These are phyloP conservation scores for Sciurus niger DNA, from an alignment of 2,113 vertebrate genomes.

Conservation along the genomic window DNA sequence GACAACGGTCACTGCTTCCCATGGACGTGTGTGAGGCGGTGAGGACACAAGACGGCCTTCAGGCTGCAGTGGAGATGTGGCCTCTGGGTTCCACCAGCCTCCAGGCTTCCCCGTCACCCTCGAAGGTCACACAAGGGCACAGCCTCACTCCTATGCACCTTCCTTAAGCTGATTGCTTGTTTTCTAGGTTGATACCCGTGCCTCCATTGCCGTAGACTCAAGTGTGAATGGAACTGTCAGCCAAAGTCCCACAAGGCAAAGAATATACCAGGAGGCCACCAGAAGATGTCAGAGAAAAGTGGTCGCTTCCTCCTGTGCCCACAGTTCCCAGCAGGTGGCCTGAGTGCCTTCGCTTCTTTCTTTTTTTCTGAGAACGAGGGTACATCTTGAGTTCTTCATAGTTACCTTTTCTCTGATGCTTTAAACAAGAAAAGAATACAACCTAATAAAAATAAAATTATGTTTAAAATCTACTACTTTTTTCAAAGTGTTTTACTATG, in stretches of 20 bases:
- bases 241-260: background rate
- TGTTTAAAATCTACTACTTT: background rate
- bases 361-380: background rate
- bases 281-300: background rate
- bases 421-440: background rate
- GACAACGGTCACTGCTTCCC: background rate
- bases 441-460: background rate
- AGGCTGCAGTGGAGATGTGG: background rate
- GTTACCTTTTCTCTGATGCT: background rate
- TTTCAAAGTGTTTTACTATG: slow-evolving; percentile 12
- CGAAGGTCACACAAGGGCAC: background rate
- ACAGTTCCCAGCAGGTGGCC: background rate
- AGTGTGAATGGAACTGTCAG: background rate
- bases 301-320: background rate
- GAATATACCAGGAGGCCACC: background rate
- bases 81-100: background rate
- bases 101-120: background rate
- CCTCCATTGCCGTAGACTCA: background rate
- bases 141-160: rapidly evolving
- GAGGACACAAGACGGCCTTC: no score
- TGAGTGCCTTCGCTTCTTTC: background rate
- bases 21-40: background rate
- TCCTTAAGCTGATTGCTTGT: background rate
- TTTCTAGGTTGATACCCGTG: background rate
- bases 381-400: background rate